These are phyloP conservation scores for Druon quercuslanigerum DNA, from an alignment of 1,140 invertebrate species.

Conservation along the genomic window DNA sequence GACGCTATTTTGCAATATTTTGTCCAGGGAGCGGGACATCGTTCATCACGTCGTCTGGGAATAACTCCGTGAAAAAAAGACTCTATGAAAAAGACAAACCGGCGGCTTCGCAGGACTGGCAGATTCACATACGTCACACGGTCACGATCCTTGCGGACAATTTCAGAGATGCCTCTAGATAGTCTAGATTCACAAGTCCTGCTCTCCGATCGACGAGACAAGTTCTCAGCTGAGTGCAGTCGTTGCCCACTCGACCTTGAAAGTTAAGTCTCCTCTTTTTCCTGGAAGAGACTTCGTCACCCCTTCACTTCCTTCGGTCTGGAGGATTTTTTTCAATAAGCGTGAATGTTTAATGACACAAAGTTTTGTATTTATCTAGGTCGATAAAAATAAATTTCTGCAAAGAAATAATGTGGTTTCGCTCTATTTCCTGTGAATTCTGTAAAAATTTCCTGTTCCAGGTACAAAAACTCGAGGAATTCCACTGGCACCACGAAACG, in stretches of 20 bases:
- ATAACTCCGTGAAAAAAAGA: neutral
- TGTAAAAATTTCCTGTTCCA: neutral
- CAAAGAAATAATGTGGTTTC: neutral
- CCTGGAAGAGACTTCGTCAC: constrained; percentile 37
- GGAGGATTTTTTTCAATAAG: neutral
- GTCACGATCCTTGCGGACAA: constrained; percentile 4
- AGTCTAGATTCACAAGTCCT: constrained; percentile 35
- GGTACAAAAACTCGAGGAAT: neutral
- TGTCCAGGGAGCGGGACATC: neutral
- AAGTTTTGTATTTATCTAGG: too few species aligned
- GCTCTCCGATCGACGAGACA: constrained; percentile 52
- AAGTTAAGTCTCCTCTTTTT: constrained; percentile 53
- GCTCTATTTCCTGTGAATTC: neutral
- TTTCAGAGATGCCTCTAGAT: constrained; percentile 33
- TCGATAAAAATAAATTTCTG: too few species aligned
- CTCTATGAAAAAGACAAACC: too few species aligned
- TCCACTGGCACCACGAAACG: neutral
- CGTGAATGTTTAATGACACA: too few species aligned
- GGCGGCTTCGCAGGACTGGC: neutral
- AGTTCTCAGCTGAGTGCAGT: constrained; percentile 54
- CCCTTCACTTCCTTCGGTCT: constrained; percentile 26
- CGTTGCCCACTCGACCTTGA: constrained; percentile 55
- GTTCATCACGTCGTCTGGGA: constrained; percentile 1
- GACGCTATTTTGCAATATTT: neutral
- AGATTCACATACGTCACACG: constrained; percentile 26